Percentiles rank a stretch among this genome's conserved stretches.
Conservation (phyloP, 1,140 invertebrate species). For the Globodera ellingtonae region DNA sequence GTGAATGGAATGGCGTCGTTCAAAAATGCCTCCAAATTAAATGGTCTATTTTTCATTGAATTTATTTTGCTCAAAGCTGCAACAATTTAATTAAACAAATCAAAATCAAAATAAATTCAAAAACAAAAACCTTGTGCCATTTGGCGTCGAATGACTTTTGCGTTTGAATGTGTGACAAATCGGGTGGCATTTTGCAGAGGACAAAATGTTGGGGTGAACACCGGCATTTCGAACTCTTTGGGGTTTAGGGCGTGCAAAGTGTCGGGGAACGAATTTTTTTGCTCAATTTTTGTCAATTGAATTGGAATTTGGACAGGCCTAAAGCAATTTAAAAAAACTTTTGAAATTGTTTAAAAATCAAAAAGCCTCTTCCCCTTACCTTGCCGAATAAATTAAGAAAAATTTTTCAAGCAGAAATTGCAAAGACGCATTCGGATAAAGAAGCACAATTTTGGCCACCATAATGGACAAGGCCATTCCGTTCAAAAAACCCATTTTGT, state of each 20-base stretch:
- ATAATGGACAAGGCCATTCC: conserved; percentile 2
- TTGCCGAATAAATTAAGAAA: conserved; percentile 8
- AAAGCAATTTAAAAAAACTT: background rate
- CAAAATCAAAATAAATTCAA: background rate
- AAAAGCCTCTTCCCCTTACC: background rate
- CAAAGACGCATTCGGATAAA: conserved; percentile 1
- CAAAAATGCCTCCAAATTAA: background rate
- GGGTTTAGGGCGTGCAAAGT: background rate
- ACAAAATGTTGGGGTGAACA: background rate
- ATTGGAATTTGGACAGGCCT: background rate
- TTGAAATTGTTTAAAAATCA: too few species aligned
- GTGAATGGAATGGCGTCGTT: background rate
- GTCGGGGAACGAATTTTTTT: background rate
- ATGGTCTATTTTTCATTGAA: background rate
- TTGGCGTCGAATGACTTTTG: background rate
- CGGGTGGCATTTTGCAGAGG: background rate
- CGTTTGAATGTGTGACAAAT: conserved; percentile 3
- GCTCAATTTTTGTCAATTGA: background rate
- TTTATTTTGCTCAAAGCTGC: background rate
- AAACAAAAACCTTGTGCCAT: background rate
- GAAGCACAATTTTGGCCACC: conserved; percentile 13
- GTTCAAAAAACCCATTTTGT: conserved; percentile 15
- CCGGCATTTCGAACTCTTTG: background rate
- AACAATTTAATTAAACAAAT: background rate
- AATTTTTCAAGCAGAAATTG: conserved; percentile 16